phyloP scores from a whole-genome alignment of 2,797 vertebrate genomes.

The Microchirus variegatus region DNA sequence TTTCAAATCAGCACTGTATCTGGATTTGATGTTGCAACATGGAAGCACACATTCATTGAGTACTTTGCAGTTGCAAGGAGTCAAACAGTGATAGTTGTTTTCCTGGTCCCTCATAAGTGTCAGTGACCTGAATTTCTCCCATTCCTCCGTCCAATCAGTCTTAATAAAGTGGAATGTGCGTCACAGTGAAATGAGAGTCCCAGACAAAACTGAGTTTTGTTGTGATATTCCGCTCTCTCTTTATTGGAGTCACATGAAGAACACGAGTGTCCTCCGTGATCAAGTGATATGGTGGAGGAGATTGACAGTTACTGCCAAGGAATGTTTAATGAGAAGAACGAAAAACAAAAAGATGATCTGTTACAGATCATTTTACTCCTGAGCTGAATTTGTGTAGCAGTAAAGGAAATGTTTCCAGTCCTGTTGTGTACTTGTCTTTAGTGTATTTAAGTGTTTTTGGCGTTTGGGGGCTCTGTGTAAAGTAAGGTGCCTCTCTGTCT shows the following conservation, averaged over 20 bases:
- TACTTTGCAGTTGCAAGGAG: slow-evolving; percentile 24
- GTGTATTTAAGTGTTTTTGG: slow-evolving; percentile 61
- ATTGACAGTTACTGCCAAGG: slow-evolving; percentile 48
- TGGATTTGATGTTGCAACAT: slow-evolving; percentile 59
- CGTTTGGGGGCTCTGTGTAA: slow-evolving; percentile 69
- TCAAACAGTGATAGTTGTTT: slow-evolving; percentile 43
- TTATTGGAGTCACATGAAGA: slow-evolving; percentile 83
- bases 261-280: slow-evolving; percentile 75
- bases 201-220: slow-evolving; percentile 49
- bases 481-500: slow-evolving; percentile 81
- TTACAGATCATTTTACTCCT: slow-evolving; percentile 47
- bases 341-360: slow-evolving; percentile 40
- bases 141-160: slow-evolving; percentile 40
- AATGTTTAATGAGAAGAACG: slow-evolving; percentile 56
- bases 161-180: slow-evolving; percentile 71
- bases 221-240: slow-evolving; percentile 39
- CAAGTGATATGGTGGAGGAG: slow-evolving; percentile 72
- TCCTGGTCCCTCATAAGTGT: slow-evolving; percentile 24
- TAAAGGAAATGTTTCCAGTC: slow-evolving; percentile 28
- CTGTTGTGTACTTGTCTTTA: slow-evolving; percentile 32
- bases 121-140: slow-evolving; percentile 56
- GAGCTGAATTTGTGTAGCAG: slow-evolving; percentile 45
- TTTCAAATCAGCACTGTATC: slow-evolving; percentile 57
- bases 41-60: slow-evolving; percentile 37
- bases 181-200: slow-evolving; percentile 49